Base-by-base conservation (phyloP, 1,140 invertebrate species). In the Tetramorium parvispinum region DNA sequence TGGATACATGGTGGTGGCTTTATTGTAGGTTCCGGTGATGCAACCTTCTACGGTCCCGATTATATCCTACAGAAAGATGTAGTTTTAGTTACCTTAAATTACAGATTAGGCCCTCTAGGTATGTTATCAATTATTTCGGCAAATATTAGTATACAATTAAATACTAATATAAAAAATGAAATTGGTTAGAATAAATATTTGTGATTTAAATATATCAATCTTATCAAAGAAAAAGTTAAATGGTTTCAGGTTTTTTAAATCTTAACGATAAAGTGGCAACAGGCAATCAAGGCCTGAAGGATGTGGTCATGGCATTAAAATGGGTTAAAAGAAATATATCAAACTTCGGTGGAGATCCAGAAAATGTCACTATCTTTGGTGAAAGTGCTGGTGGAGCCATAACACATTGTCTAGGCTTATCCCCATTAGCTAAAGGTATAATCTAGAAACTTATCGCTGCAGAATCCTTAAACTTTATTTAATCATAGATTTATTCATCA, bases 271-370 rank as follows among this genome's bases (percentile, higher is more conserved):
- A 95, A 1, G 96, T 96, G 79, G 96, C 96, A 68, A 95, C 97
- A 0, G 96, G 97, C 65, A 96, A 97, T 94, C 97, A 96, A 91
- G 97, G 96, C 0, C 92, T 97, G 1, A 96, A 97, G 91, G 96
- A 96, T 91, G 94, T 95, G 70, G 85, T 92, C 24, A 89, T 94
- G 37, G 94, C 91, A 2, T 76, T 96, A 21, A 89, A 91, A 65
- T 96, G 95, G 95, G 88, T 96, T 1, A 59, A 94, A 87, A 82
- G 92, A 88, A 92, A 96, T 94, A 92, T 94, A 92, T n/a, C 73
- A 3, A n/a, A 68, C 6, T 94, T 94, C n/a, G 88, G 92, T 21
- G 92, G 92, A 7, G 77, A 93, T 82, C 88, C 91, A 18, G 66
- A 83, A 0, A 91, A 93, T 0, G 95, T 96, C 16, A 96, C 96